Evolutionary conservation across 2,113 vertebrate genomes (phyloP).

Genomic region (Oreochromis niloticus): DNA sequence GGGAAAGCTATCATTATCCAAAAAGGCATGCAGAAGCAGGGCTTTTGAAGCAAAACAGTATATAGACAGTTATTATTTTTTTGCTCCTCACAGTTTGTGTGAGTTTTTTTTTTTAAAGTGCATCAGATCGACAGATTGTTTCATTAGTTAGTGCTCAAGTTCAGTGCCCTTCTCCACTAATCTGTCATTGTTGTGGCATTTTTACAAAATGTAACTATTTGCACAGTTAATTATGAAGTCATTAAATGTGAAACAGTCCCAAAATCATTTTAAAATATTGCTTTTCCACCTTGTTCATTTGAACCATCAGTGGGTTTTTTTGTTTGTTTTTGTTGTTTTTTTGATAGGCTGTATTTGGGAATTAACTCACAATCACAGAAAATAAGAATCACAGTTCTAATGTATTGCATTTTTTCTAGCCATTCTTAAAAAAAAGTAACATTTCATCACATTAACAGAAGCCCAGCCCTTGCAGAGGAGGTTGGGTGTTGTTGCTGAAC

Average conservation of each 20-base stretch:
- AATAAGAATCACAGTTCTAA: not conserved
- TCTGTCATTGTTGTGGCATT: not conserved
- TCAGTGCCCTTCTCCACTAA: not conserved
- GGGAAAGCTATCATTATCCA: not conserved
- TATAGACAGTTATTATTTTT: not conserved
- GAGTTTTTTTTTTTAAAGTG: not conserved
- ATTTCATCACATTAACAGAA: not conserved
- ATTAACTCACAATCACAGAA: not conserved
- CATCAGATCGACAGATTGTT: not conserved
- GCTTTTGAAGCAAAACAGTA: not conserved
- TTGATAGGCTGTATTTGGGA: not conserved
- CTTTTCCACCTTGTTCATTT: not conserved
- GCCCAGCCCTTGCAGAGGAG: not conserved
- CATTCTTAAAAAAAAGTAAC: not conserved
- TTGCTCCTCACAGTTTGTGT: not conserved
- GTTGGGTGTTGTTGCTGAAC: not conserved
- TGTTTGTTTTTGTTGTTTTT: rapidly evolving
- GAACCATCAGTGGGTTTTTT: not conserved
- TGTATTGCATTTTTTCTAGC: not conserved
- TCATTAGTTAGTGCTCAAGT: not conserved
- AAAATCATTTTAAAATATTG: not conserved
- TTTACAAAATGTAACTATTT: not conserved
- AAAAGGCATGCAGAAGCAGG: not conserved
- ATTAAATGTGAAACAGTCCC: not conserved
- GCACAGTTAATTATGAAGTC: not conserved